Percentiles rank a stretch among this genome's conserved stretches.
Evolutionary conservation across 2,797 vertebrate species (phyloP).

Genomic region (Pampus argenteus): DNA sequence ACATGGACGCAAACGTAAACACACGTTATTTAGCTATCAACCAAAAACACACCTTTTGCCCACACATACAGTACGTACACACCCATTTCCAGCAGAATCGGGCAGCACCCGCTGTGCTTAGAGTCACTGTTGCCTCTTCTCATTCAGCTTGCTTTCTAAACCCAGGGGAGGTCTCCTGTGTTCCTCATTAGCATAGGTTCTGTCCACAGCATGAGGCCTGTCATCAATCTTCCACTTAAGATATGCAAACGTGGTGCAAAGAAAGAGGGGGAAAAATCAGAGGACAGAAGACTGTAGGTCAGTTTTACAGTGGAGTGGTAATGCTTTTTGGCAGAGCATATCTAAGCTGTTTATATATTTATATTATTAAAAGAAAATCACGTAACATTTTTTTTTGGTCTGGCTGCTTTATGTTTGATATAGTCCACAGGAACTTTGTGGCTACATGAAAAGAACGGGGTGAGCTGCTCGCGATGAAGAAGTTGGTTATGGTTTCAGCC

Average conservation of each 20-base stretch:
- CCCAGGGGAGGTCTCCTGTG: conserved; percentile 60
- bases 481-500: no score
- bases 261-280: conserved; percentile 2
- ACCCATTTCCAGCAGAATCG: conserved; percentile 15
- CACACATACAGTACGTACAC: conserved; percentile 5
- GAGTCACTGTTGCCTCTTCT: conserved; percentile 42
- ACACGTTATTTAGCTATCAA: conserved; percentile 5
- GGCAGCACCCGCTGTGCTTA: conserved; percentile 26
- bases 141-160: conserved; percentile 50
- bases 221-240: conserved; percentile 76
- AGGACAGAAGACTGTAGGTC: not conserved
- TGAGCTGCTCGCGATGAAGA: not conserved
- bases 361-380: not conserved
- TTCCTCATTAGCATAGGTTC: conserved; percentile 76
- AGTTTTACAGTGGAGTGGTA: not conserved
- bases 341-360: not conserved
- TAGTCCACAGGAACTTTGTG: not conserved
- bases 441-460: not conserved
- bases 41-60: not conserved
- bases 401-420: not conserved
- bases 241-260: conserved; percentile 55
- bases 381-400: not conserved
- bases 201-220: conserved; percentile 55
- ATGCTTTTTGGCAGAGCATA: not conserved
- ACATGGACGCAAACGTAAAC: conserved; percentile 10